A percentile compares a stretch with the other conserved stretches of the same genome.
Evolutionary conservation across 2,888 invertebrate genomes (phyloP).

Genomic region (Odiellus spinosus): DNA sequence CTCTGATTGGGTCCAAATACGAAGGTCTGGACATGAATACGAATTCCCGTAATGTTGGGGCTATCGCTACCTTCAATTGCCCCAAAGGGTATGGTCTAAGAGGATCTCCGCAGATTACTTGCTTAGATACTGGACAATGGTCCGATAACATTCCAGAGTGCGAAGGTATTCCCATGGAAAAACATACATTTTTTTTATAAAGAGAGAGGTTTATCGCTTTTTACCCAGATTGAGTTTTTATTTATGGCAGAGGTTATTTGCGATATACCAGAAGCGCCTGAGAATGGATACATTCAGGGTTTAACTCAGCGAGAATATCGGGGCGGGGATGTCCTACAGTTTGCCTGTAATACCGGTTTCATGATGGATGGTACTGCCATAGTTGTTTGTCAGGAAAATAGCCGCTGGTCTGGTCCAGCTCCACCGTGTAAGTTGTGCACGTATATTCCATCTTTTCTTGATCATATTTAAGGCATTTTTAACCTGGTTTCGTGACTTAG

Average conservation of each 20-base stretch:
- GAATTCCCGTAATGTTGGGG: conserved; percentile 50
- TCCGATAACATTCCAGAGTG: conserved; percentile 57
- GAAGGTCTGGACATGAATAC: too few relatives aligned
- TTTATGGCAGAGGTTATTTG: conserved; percentile 54
- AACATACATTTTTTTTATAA: conserved; percentile 17
- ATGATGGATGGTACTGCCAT: conserved; percentile 83
- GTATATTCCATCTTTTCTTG: too few relatives aligned
- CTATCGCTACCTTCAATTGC: conserved; percentile 62
- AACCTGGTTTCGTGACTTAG: conserved; percentile 31
- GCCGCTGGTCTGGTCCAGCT: conserved; percentile 63
- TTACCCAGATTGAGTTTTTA: neutral
- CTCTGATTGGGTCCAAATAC: too few relatives aligned
- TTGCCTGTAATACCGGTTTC: conserved; percentile 70
- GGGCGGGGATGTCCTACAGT: conserved; percentile 69
- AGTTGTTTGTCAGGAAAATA: conserved; percentile 71
- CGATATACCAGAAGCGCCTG: conserved; percentile 52
- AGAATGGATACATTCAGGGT: conserved; percentile 61
- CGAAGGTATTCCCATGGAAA: too few relatives aligned
- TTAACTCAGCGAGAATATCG: conserved; percentile 41
- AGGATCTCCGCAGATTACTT: conserved; percentile 56
- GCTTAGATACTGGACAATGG: conserved; percentile 63
- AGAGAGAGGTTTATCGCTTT: neutral
- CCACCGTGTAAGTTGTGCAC: conserved; percentile 52
- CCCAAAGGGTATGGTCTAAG: conserved; percentile 56
- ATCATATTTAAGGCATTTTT: too few relatives aligned